phyloP scores from a whole-genome alignment of 2,797 vertebrate genomes.

The Lepilemur septentrionalis region DNA sequence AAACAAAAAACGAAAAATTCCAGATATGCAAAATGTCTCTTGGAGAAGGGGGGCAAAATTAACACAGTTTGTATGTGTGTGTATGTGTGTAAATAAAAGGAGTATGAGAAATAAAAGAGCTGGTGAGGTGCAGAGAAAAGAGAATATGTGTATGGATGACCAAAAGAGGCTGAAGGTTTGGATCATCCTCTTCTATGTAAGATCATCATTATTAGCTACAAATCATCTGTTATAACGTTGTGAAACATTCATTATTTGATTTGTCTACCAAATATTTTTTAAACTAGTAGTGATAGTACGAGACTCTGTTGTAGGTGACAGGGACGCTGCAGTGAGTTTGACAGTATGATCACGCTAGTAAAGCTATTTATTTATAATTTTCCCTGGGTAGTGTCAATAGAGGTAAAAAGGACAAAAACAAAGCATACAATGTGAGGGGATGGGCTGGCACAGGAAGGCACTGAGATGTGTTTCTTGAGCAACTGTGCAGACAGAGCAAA shows the following conservation, averaged over 20 bases:
- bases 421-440: not conserved
- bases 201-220: not conserved
- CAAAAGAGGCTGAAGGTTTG: not conserved
- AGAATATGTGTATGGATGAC: rapidly evolving
- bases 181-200: not conserved
- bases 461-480: not conserved
- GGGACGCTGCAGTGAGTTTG: not conserved
- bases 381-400: not conserved
- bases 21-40: not conserved
- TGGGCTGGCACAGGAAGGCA: not conserved
- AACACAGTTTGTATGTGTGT: not conserved
- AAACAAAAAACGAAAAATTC: not conserved
- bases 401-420: not conserved
- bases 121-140: not conserved
- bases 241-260: not conserved
- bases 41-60: not conserved
- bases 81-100: too few relatives aligned
- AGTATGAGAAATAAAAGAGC: not conserved
- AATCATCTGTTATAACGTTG: not conserved
- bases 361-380: not conserved
- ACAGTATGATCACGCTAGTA: not conserved
- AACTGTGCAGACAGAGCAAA: not conserved
- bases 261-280: not conserved
- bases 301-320: not conserved
- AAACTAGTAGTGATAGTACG: not conserved